These are phyloP conservation scores for Pteromalus puparum DNA, from an alignment of 1,140 invertebrate genomes.

Conservation along the genomic window DNA sequence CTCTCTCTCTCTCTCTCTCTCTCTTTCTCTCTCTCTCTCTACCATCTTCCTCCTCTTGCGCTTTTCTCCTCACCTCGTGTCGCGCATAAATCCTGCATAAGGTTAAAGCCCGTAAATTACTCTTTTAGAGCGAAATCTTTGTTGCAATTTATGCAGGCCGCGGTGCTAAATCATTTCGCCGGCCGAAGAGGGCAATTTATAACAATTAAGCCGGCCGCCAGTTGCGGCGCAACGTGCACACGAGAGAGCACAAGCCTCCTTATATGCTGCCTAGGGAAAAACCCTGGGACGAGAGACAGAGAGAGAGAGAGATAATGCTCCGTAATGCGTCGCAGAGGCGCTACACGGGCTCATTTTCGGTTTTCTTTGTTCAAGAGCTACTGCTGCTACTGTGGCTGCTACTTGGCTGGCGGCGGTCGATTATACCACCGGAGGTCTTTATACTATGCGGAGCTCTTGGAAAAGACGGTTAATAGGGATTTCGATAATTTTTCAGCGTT, in stretches of 20 bases:
- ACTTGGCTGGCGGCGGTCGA: not conserved
- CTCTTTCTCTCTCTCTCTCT: not conserved
- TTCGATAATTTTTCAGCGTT: not conserved
- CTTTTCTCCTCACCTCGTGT: slow-evolving; percentile 50
- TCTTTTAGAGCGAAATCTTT: slow-evolving; percentile 72
- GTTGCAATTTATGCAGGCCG: slow-evolving; percentile 72
- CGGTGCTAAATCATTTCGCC: slow-evolving; percentile 71
- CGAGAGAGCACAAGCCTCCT: slow-evolving; percentile 36
- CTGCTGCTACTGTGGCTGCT: not conserved
- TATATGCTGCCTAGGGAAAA: slow-evolving; percentile 29
- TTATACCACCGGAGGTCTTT: not conserved
- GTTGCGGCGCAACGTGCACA: slow-evolving; percentile 27
- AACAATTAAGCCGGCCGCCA: slow-evolving; percentile 69
- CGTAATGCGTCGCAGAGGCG: slow-evolving; percentile 9
- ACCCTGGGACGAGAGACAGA: slow-evolving; percentile 35
- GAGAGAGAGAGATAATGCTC: slow-evolving; percentile 48
- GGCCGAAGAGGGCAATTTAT: slow-evolving; percentile 72
- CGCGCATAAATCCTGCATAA: slow-evolving; percentile 63
- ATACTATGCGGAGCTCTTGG: not conserved
- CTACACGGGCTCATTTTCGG: slow-evolving; percentile 20
- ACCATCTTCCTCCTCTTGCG: not conserved
- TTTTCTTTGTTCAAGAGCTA: slow-evolving; percentile 27
- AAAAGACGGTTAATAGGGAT: not conserved
- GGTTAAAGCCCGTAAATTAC: slow-evolving; percentile 69
- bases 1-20: not conserved